Base-by-base conservation (phyloP, 1,140 invertebrate genomes). In the Drosophila burlai region DNA sequence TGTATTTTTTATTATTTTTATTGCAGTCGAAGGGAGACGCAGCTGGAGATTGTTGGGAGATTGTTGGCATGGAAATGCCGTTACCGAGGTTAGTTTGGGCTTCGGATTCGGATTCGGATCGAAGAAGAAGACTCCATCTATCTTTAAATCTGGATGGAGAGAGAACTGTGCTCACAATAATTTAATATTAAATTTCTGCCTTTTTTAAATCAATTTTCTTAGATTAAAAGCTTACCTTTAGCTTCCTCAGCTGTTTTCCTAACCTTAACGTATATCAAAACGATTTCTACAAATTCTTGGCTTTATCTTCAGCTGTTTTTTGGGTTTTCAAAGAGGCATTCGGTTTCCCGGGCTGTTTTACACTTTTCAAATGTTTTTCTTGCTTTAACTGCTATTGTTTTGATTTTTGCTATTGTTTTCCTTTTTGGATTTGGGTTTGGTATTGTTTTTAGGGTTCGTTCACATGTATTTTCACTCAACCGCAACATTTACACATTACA, bases 381-480 rank as follows among this genome's bases (percentile, higher is more conserved):
- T 62, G 15, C 55, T 42, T 3, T 26, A n/a, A 29, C 40, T 16
- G 38, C 47, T 47, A 63, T 74, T 34, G 43, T 75, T 76, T 57
- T 54, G 49, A 54, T 71, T 50, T 40, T 26, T 31, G 29, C n/a
- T 36, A 46, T 1, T 47, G 40, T 42, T 58, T 45, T 65, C 34
- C n/a, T 43, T 64, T 64, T 42, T n/a, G 34, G 18, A 21, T n/a
- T 65, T 16, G 1, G 38, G 34, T 13, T 45, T 42, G n/a, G 34
- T 60, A 54, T 57, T 36, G 10, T 50, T 50, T 69, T 66, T 60
- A 62, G 66, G 79, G 75, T 85, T 86, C 83, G 49, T 86, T 85
- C 83, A 86, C 83, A 82, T 54, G 79, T 52, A 61, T 62, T 86
- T 86, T 79, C 83, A 79, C 83, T 72, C 79, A 86, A 85, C 74